phyloP scores from a whole-genome alignment of 2,113 vertebrate species.

The Callionymus lyra region DNA sequence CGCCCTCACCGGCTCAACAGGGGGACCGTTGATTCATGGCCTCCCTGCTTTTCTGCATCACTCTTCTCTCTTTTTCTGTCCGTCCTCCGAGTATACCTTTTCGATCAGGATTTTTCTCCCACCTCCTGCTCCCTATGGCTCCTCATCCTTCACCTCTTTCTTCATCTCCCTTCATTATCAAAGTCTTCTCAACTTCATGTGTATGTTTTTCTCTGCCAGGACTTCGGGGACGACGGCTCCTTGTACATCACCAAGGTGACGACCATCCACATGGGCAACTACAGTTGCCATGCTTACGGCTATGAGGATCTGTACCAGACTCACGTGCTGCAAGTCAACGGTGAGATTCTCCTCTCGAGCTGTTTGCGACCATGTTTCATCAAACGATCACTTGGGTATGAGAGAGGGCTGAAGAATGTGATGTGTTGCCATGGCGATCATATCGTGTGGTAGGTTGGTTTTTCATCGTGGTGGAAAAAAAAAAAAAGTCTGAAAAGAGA shows the following conservation, averaged over 20 bases:
- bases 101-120: too few relatives aligned
- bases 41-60: constrained; percentile 31
- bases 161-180: not conserved
- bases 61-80: constrained; percentile 16
- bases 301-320: constrained; percentile 89
- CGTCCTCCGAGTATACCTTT: too few relatives aligned
- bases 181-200: constrained; percentile 7
- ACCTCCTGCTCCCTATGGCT: not conserved
- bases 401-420: too few relatives aligned
- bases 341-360: constrained; percentile 69
- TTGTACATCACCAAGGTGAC: constrained; percentile 98
- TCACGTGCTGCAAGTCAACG: constrained; percentile 99
- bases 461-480: too few relatives aligned
- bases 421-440: too few relatives aligned
- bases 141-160: constrained; percentile 1
- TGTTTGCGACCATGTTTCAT: not conserved
- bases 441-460: too few relatives aligned
- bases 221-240: constrained; percentile 91
- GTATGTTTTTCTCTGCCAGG: constrained; percentile 58
- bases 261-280: constrained; percentile 95
- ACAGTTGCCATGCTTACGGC: constrained; percentile 90
- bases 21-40: constrained; percentile 60
- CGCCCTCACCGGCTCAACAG: constrained; percentile 41
- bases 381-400: not conserved
- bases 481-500: too few relatives aligned